Evolutionary conservation across 2,888 invertebrate genomes (phyloP), one percentile per base, ranked within the genome.

Genomic region (Hemithea aestivaria): DNA sequence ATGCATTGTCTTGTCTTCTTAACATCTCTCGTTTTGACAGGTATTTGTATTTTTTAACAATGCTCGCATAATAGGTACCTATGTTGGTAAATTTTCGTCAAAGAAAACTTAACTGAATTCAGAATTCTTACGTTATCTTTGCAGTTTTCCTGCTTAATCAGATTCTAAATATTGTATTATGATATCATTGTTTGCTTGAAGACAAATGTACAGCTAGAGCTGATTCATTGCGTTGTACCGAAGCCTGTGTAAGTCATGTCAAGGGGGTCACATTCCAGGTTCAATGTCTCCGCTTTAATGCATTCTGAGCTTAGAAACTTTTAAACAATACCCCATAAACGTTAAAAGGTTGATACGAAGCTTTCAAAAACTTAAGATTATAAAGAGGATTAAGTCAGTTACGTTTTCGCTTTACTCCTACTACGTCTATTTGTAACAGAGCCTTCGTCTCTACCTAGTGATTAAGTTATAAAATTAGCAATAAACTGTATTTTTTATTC

Each of bases 321-420:
- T 69, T 73, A 73, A 73, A 82, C 76, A 79, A 78, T 75, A 65
- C 62, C 53, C 59, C 63, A 61, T 68, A 70, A 72, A 71, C 62
- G 64, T 68, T 66, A 58, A 64, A 52, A 68, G 66, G 63, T 50
- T 59, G 77, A 76, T 81, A 56, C 58, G 16, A 29, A 33, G 53
- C 56, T 62, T 67, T 56, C 65, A 68, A 71, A 62, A 70, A 78
- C 73, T 73, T 70, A 49, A 51, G 48, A 48, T 41, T 46, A 39
- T 44, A 29, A 39, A 37, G 37, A 45, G 48, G 39, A 43, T 40
- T 44, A 42, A 45, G 31, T 28, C 34, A 20, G 10, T 26, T 33
- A 27, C 24, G 36, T 41, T 34, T 40, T 34, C 25, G 20, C 32
- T 33, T 22, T 35, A 9, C 29, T 39, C 36, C 25, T 30, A 30